Conservation (phyloP, 2,888 invertebrate genomes). For the Acleris literana region DNA sequence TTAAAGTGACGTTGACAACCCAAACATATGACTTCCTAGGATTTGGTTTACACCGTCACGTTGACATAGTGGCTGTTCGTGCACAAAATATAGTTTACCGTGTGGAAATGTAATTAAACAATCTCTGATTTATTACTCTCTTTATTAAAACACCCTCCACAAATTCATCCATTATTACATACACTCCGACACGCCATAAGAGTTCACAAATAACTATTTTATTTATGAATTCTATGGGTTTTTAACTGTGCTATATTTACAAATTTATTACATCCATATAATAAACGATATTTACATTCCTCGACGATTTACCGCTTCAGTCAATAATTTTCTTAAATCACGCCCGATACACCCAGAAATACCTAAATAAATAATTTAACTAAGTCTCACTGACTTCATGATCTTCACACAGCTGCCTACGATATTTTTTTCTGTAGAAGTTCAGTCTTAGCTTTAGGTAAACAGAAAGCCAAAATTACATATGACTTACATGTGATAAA, state of each 20-base stretch:
- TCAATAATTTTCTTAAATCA: constrained; percentile 21
- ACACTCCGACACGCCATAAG: constrained; percentile 61
- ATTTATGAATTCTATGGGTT: constrained; percentile 17
- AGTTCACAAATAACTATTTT: constrained; percentile 18
- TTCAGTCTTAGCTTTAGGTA: too few species aligned
- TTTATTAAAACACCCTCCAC: constrained; percentile 82
- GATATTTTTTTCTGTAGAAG: too few species aligned
- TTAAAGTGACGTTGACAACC: too few species aligned
- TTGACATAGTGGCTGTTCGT: too few species aligned
- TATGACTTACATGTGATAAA: too few species aligned
- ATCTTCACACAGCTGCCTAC: too few species aligned
- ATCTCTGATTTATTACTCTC: constrained; percentile 62
- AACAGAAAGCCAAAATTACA: too few species aligned
- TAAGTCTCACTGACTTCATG: too few species aligned
- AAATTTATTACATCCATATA: constrained; percentile 24
- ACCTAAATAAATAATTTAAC: too few species aligned
- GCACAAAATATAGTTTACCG: not conserved
- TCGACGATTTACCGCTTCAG: constrained; percentile 30
- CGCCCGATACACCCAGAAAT: not conserved
- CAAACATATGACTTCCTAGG: too few species aligned
- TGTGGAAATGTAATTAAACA: constrained; percentile 39
- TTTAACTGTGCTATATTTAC: constrained; percentile 27
- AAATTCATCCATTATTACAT: constrained; percentile 69
- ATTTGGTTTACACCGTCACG: too few species aligned
- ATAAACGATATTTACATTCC: constrained; percentile 32